phyloP scores from a whole-genome alignment of 2,113 vertebrate species.

The Camelus dromedarius region DNA sequence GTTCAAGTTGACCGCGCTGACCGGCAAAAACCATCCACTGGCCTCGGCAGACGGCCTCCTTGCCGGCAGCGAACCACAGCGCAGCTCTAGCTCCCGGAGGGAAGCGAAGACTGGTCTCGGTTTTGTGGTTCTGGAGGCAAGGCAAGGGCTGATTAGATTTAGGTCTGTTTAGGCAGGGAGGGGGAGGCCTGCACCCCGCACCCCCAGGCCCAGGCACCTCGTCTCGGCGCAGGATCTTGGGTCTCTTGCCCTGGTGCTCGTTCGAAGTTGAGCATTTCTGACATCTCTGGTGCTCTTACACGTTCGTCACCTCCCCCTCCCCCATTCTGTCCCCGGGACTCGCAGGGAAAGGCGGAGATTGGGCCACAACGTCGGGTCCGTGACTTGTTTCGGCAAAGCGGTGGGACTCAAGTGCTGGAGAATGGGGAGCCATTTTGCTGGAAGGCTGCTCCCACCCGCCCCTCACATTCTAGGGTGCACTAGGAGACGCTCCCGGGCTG shows the following conservation, averaged over 20 bases:
- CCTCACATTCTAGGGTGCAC: neutral
- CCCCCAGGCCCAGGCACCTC: neutral
- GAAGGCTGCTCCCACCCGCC: neutral
- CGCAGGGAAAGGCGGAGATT: neutral
- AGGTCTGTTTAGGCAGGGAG: neutral
- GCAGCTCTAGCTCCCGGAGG: neutral
- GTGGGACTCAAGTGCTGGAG: neutral
- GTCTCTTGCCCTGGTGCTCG: fast-evolving
- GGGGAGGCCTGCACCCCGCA: fast-evolving
- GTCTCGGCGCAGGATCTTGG: neutral
- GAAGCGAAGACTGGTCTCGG: neutral
- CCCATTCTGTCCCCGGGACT: neutral
- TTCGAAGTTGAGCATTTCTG: neutral
- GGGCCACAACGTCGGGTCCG: neutral
- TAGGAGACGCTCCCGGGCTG: neutral
- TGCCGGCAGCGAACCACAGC: neutral
- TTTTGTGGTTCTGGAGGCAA: neutral
- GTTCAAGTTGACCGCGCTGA: conserved; percentile 88
- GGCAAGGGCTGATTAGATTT: neutral
- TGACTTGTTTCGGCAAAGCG: neutral
- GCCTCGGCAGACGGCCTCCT: neutral
- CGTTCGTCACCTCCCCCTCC: neutral
- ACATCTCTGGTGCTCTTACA: neutral
- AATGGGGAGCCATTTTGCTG: neutral
- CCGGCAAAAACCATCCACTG: neutral